These are phyloP conservation scores for Rhombomys opimus DNA, from an alignment of 2,113 vertebrate species.

Conservation along the genomic window DNA sequence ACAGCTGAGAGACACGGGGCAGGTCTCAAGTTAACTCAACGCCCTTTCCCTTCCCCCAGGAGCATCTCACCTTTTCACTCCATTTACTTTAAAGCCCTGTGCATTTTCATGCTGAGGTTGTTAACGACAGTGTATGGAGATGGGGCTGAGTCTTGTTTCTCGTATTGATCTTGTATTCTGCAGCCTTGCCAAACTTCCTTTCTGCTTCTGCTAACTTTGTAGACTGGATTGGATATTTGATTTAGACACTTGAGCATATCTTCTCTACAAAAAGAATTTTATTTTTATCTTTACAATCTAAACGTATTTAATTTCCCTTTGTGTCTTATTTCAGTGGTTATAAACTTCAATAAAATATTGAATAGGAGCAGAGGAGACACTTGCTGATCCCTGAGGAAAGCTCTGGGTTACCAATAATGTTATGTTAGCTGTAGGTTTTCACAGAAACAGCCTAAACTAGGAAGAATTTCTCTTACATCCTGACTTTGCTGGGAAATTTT, in stretches of 20 bases:
- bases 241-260: not conserved
- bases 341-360: not conserved
- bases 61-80: not conserved
- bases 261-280: not conserved
- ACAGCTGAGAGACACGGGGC: not conserved
- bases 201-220: constrained; percentile 26
- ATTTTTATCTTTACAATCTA: not conserved
- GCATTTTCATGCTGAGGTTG: not conserved
- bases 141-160: not conserved
- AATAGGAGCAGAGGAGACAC: not conserved
- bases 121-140: not conserved
- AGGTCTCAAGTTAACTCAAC: not conserved
- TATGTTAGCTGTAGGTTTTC: not conserved
- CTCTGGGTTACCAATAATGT: not conserved
- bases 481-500: constrained; percentile 3
- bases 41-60: not conserved
- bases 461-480: not conserved
- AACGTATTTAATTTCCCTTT: not conserved
- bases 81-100: not conserved
- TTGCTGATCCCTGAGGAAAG: not conserved
- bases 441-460: not conserved
- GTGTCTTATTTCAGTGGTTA: not conserved
- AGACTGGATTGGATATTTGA: not conserved
- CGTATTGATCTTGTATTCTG: not conserved
- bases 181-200: not conserved